Conservation (phyloP, 2,113 vertebrate genomes). For the Phrynosoma platyrhinos region DNA sequence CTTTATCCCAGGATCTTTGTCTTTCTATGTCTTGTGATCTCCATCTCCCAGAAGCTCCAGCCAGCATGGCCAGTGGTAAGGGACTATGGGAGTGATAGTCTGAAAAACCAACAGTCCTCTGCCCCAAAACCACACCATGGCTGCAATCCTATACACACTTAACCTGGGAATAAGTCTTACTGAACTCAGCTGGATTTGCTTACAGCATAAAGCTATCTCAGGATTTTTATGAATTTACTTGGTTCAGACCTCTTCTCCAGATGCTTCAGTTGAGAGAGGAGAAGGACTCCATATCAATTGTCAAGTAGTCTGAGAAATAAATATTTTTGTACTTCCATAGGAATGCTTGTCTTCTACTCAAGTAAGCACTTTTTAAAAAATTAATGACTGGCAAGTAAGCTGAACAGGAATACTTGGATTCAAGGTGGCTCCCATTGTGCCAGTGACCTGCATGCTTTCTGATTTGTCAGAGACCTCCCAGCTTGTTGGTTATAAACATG, state of each 20-base stretch:
- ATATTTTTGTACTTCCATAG: neutral
- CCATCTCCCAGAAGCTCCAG: neutral
- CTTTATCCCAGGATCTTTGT: neutral
- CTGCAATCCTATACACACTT: neutral
- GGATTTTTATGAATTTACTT: neutral
- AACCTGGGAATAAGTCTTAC: neutral
- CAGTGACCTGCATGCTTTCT: neutral
- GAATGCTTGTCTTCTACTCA: neutral
- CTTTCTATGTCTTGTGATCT: neutral
- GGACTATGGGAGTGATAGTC: neutral
- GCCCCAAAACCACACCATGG: neutral
- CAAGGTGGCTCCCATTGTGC: neutral
- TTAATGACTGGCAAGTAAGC: neutral
- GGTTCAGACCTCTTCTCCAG: neutral
- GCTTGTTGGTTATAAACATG: no score
- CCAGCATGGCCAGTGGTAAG: neutral
- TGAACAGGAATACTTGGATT: neutral
- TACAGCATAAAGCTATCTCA: neutral
- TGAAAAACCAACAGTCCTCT: neutral
- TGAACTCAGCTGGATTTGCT: neutral
- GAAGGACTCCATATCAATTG: neutral
- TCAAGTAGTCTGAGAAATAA: neutral
- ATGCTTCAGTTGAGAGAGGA: neutral
- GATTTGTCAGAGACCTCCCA: neutral
- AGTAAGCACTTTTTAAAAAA: neutral